A percentile compares a stretch with the other conserved stretches of the same genome.
phyloP scores from a whole-genome alignment of 2,797 vertebrate genomes.

The Gastrophryne carolinensis region DNA sequence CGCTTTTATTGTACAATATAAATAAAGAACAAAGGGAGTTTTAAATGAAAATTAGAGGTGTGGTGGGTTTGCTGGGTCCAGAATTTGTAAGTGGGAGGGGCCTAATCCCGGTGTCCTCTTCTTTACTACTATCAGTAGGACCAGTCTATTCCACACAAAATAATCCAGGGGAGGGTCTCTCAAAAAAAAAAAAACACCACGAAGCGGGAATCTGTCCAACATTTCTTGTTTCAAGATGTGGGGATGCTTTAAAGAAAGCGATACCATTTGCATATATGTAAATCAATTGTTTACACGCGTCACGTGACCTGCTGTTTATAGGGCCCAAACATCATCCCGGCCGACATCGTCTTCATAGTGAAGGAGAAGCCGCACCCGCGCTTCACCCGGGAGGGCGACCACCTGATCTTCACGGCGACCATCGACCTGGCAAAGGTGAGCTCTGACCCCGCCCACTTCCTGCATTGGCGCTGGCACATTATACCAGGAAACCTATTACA shows the following conservation, averaged over 20 bases:
- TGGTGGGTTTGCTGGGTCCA: too few relatives aligned
- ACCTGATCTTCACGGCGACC: constrained; percentile 73
- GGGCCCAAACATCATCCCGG: constrained; percentile 88
- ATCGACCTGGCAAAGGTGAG: constrained; percentile 87
- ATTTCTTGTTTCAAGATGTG: background rate
- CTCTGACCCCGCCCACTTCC: too few relatives aligned
- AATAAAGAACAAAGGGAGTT: too few relatives aligned
- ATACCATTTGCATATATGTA: background rate
- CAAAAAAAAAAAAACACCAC: background rate
- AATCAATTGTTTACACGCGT: background rate
- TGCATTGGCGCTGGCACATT: too few relatives aligned
- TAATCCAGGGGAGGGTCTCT: too few relatives aligned
- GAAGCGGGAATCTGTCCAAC: background rate
- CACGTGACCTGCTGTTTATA: constrained; percentile 52
- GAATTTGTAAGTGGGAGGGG: too few relatives aligned
- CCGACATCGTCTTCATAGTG: constrained; percentile 88
- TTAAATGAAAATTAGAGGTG: too few relatives aligned
- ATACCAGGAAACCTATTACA: too few relatives aligned
- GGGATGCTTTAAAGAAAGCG: background rate
- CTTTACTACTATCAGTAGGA: too few relatives aligned
- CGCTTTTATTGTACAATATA: too few relatives aligned
- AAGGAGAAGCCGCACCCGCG: constrained; percentile 81
- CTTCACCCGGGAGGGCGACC: constrained; percentile 72
- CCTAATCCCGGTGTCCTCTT: too few relatives aligned
- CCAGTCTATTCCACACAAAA: too few relatives aligned